These are phyloP conservation scores for Psittacula derbiana DNA, from an alignment of 2,797 vertebrate genomes.

Conservation along the genomic window DNA sequence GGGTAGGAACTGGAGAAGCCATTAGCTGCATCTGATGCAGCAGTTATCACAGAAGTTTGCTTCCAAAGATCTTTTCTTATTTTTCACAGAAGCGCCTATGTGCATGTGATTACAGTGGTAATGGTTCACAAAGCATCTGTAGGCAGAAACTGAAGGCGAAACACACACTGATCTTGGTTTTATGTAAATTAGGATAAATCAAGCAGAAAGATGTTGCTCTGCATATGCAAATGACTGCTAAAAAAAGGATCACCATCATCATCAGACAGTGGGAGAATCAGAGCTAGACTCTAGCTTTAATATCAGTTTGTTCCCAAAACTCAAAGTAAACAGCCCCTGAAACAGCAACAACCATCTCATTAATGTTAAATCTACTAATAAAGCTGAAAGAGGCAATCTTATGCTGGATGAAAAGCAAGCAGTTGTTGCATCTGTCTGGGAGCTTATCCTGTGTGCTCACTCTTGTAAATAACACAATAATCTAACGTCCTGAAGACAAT, in stretches of 20 bases:
- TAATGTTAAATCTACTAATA: background rate
- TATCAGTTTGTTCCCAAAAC: background rate
- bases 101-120: fast-evolving
- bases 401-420: background rate
- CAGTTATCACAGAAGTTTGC: background rate
- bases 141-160: background rate
- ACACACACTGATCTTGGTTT: background rate
- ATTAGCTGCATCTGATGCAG: background rate
- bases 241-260: background rate
- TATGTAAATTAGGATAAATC: background rate
- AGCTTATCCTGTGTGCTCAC: background rate
- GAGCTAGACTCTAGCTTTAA: background rate
- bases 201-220: background rate
- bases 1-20: background rate
- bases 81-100: background rate
- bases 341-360: background rate
- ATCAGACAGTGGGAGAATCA: background rate
- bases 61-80: background rate
- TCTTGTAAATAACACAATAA: background rate
- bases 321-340: background rate
- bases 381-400: background rate
- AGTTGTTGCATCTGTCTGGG: background rate
- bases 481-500: background rate
- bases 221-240: background rate
- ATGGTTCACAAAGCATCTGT: background rate